Percentiles rank a stretch among this genome's conserved stretches.
phyloP scores from a whole-genome alignment of 2,797 vertebrate species.

The Serranus cabrilla region DNA sequence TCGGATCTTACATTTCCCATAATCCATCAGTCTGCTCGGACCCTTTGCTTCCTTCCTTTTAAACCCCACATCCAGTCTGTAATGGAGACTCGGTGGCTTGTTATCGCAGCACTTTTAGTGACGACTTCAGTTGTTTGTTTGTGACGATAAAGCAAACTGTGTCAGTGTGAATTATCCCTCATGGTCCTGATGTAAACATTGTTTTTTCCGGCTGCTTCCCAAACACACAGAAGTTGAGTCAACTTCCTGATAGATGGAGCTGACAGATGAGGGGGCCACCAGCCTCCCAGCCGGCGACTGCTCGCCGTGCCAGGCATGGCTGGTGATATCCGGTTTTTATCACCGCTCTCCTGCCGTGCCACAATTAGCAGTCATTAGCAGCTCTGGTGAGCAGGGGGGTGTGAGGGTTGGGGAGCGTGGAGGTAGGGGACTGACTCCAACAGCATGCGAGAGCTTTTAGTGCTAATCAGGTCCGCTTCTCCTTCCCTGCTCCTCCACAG shows the following conservation, averaged over 20 bases:
- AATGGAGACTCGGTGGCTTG: no score
- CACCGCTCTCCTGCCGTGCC: constrained; percentile 67
- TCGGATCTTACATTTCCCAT: no score
- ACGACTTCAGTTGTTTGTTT: no score
- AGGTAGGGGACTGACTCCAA: constrained; percentile 51
- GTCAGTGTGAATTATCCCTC: no score
- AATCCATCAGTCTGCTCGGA: no score
- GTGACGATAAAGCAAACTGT: no score
- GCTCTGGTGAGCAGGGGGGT: constrained; percentile 58
- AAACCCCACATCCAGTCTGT: no score
- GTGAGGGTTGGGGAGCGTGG: constrained; percentile 24
- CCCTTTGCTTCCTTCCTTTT: no score
- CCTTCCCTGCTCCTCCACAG: constrained; percentile 37
- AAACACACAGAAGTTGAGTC: constrained; percentile 60
- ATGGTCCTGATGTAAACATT: constrained; percentile 9
- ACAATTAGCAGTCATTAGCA: constrained; percentile 85
- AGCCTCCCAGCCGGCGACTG: constrained; percentile 57
- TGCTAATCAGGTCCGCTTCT: constrained; percentile 60
- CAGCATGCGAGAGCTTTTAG: constrained; percentile 46
- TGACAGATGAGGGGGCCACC: constrained; percentile 68
- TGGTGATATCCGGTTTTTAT: constrained; percentile 64
- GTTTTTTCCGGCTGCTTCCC: constrained; percentile 35
- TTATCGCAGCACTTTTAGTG: no score
- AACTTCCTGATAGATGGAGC: constrained; percentile 54
- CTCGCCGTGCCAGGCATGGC: constrained; percentile 58